A percentile compares a stretch with the other conserved stretches of the same genome.
Evolutionary conservation across 2,888 invertebrate genomes (phyloP).

Genomic region (Phyllotreta striolata): DNA sequence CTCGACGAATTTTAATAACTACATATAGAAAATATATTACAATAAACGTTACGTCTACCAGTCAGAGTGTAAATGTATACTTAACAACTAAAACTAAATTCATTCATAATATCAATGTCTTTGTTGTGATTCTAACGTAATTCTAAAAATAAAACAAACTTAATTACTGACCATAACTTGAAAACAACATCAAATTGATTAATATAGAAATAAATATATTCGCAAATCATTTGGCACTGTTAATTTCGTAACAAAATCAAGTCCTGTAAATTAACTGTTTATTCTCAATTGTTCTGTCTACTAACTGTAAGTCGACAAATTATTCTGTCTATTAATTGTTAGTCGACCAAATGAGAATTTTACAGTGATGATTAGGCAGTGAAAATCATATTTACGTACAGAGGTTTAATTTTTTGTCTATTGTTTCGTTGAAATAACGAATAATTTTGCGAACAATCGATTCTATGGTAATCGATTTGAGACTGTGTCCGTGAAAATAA

Average conservation of each 20-base stretch:
- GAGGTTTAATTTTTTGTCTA: too few species aligned
- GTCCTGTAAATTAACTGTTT: too few species aligned
- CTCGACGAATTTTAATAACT: constrained; percentile 23
- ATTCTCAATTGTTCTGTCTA: too few species aligned
- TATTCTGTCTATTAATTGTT: too few species aligned
- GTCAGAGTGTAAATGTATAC: constrained; percentile 38
- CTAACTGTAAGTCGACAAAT: too few species aligned
- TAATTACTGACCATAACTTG: constrained; percentile 21
- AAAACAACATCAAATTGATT: constrained; percentile 3
- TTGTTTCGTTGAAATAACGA: too few species aligned
- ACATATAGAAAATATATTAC: constrained; percentile 30
- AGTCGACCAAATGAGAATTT: too few species aligned
- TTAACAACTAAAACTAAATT: constrained; percentile 38
- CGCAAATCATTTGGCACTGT: not conserved
- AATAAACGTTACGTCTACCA: constrained; percentile 40
- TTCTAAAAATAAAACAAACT: constrained; percentile 22
- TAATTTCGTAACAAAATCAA: too few species aligned
- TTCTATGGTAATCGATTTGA: not conserved
- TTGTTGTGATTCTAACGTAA: constrained; percentile 27
- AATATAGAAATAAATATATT: constrained; percentile 9
- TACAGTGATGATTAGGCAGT: too few species aligned
- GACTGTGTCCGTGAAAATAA: not conserved
- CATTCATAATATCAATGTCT: constrained; percentile 33
- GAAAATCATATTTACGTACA: too few species aligned
- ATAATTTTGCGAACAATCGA: too few species aligned